These are phyloP conservation scores for Tethea ocularis DNA, from an alignment of 2,888 invertebrate genomes.

Conservation along the genomic window DNA sequence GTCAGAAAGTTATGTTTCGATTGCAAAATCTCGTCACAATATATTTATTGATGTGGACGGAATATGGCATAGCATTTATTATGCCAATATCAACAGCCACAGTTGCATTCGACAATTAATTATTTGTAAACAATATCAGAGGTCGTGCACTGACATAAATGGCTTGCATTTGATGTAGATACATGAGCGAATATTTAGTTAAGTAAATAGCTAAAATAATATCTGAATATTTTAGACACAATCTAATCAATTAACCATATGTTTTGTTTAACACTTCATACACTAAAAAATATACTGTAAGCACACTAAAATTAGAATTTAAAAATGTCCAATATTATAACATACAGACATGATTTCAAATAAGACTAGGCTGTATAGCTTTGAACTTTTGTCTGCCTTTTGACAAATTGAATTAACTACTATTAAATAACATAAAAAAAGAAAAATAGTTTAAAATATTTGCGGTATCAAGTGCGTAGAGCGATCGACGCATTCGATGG, in stretches of 20 bases:
- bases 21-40: slow-evolving; percentile 26
- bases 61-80: slow-evolving; percentile 75
- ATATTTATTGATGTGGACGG: slow-evolving; percentile 60
- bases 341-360: no score
- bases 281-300: no score
- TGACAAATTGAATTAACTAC: no score
- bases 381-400: no score
- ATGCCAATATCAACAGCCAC: slow-evolving; percentile 74
- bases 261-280: no score
- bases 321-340: no score
- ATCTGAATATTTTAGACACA: neutral
- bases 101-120: slow-evolving; percentile 81
- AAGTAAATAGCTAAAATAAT: slow-evolving; percentile 28
- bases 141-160: slow-evolving; percentile 67
- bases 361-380: no score
- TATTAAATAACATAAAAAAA: neutral
- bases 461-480: slow-evolving; percentile 34
- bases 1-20: slow-evolving; percentile 35
- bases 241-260: neutral
- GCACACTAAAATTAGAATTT: neutral
- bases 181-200: slow-evolving; percentile 50
- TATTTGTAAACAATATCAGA: slow-evolving; percentile 78
- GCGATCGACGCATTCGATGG: slow-evolving; percentile 60
- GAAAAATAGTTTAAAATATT: slow-evolving; percentile 6
- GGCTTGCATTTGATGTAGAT: slow-evolving; percentile 42